Percentiles rank a stretch among this genome's conserved stretches.
These are phyloP conservation scores for Pelecanoides urinatrix DNA, from an alignment of 2,113 vertebrate species.

Conservation along the genomic window DNA sequence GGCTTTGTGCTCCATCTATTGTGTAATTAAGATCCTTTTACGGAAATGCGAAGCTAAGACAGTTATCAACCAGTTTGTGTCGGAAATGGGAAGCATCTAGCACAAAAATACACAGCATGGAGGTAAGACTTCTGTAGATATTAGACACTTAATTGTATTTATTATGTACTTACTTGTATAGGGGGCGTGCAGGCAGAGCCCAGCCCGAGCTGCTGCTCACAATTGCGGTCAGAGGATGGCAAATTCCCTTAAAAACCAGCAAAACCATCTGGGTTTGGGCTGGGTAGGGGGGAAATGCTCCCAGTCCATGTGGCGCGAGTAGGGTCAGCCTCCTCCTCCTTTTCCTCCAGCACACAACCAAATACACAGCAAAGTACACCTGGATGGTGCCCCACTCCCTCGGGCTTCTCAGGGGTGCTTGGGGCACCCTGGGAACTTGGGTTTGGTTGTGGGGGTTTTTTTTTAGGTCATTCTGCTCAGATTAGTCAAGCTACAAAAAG, in stretches of 20 bases:
- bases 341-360: neutral
- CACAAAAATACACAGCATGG: neutral
- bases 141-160: neutral
- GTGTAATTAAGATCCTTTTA: constrained; percentile 64
- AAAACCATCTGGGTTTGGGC: neutral
- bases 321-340: neutral
- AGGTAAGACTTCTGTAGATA: neutral
- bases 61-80: constrained; percentile 44
- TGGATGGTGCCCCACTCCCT: neutral
- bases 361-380: neutral
- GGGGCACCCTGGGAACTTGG: neutral
- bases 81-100: constrained; percentile 18
- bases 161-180: neutral
- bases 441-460: rapidly evolving
- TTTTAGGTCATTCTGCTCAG: neutral
- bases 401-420: neutral
- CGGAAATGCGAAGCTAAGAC: constrained; percentile 14
- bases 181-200: neutral
- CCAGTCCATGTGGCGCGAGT: neutral
- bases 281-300: neutral
- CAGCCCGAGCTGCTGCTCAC: neutral
- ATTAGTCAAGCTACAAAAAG: neutral
- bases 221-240: neutral
- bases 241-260: neutral
- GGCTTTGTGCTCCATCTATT: neutral